A percentile compares a stretch with the other conserved stretches of the same genome.
Evolutionary conservation across 2,113 vertebrate genomes (phyloP).

Genomic region (Channa maculata): DNA sequence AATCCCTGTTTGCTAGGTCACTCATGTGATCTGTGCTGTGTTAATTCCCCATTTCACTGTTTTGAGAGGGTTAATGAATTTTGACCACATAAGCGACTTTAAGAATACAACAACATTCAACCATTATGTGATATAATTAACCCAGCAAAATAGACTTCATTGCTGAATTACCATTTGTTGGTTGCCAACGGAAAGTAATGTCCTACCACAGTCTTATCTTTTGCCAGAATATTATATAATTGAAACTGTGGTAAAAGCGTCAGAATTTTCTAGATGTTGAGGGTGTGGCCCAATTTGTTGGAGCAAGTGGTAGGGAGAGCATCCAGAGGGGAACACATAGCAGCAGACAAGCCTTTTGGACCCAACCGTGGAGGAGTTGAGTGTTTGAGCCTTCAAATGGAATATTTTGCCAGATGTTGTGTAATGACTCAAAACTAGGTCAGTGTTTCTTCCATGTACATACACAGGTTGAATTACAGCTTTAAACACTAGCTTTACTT

Average conservation of each 20-base stretch:
- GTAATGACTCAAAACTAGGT: conserved; percentile 67
- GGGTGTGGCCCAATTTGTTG: neutral
- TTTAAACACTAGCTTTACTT: conserved; percentile 15
- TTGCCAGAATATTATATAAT: conserved; percentile 8
- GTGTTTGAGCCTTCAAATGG: conserved; percentile 51
- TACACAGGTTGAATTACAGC: conserved; percentile 29
- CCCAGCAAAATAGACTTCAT: neutral
- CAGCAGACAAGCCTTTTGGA: conserved; percentile 15
- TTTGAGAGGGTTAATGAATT: neutral
- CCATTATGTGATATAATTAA: neutral
- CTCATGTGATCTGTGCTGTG: neutral
- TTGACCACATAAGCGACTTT: too few relatives aligned
- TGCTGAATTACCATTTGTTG: neutral
- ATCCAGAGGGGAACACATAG: neutral
- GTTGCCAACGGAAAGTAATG: neutral
- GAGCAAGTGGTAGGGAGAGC: neutral
- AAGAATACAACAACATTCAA: neutral
- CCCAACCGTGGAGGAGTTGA: conserved; percentile 42
- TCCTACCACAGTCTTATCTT: neutral
- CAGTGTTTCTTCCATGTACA: conserved; percentile 48
- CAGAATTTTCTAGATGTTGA: conserved; percentile 24
- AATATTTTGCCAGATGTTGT: conserved; percentile 71
- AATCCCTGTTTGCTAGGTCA: neutral
- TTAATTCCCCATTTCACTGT: neutral
- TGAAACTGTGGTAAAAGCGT: neutral